Conservation (phyloP, 2,888 invertebrate species). For the Drosophila glabriapex region DNA sequence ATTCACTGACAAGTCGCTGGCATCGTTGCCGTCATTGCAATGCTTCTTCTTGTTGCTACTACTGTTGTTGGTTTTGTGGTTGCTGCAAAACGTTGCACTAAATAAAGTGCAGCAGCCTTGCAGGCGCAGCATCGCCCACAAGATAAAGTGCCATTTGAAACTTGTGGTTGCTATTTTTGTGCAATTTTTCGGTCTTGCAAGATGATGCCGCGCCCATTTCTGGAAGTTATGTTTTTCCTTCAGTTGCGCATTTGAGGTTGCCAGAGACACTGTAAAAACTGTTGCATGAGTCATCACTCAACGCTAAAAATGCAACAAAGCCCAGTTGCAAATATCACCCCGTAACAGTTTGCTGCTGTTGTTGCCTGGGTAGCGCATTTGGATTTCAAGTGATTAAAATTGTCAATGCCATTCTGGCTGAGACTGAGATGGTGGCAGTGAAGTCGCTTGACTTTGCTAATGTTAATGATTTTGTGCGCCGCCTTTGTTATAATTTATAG, state of each 20-base stretch:
- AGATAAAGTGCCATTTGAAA: conserved; percentile 81
- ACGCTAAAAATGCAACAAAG: conserved; percentile 12
- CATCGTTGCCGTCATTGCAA: conserved; percentile 54
- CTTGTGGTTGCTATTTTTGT: conserved; percentile 56
- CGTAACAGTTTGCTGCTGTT: conserved; percentile 17
- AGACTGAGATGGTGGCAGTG: not conserved
- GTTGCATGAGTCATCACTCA: conserved; percentile 16
- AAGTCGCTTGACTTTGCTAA: conserved; percentile 62
- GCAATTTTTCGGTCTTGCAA: conserved; percentile 25
- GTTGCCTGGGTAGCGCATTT: conserved; percentile 17
- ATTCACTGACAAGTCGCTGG: conserved; percentile 64
- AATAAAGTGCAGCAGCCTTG: conserved; percentile 58
- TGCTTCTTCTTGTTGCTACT: conserved; percentile 23
- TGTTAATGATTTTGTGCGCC: conserved; percentile 76
- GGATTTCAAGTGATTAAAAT: conserved; percentile 51
- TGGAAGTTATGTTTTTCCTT: not conserved
- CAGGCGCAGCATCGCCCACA: conserved; percentile 47
- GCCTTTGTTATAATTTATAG: conserved; percentile 79
- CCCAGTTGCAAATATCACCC: not conserved
- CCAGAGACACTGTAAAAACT: conserved; percentile 4
- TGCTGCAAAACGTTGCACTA: conserved; percentile 37
- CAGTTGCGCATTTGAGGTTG: conserved; percentile 6
- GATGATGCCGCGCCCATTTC: conserved; percentile 22
- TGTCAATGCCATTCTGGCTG: conserved; percentile 40
- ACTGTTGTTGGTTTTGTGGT: conserved; percentile 15